These are phyloP conservation scores for Corapipo altera DNA, from an alignment of 2,113 vertebrate species.

Conservation along the genomic window DNA sequence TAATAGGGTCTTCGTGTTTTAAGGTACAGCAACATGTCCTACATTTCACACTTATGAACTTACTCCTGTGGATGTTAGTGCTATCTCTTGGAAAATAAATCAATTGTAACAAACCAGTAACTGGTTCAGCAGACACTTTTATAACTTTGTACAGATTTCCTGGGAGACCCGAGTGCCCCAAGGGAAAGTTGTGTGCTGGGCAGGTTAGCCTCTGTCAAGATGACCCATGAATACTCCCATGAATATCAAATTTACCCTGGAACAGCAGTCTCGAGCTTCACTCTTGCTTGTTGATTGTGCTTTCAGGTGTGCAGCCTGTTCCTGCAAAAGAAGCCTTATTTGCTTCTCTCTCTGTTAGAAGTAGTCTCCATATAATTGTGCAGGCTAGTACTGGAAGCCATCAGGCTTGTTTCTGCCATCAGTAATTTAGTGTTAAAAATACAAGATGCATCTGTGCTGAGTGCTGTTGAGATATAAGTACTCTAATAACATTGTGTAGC, in stretches of 20 bases:
- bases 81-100: neutral
- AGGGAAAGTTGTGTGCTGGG: rapidly evolving
- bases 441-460: neutral
- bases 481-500: neutral
- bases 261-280: neutral
- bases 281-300: neutral
- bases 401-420: neutral
- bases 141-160: neutral
- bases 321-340: neutral
- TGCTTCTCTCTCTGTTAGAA: neutral
- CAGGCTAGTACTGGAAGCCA: neutral
- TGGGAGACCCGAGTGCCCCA: neutral
- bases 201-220: neutral
- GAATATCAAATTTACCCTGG: neutral
- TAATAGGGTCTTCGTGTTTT: neutral
- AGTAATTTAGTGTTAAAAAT: neutral
- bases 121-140: neutral
- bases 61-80: neutral
- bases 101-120: neutral
- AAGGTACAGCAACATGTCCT: neutral
- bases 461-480: neutral
- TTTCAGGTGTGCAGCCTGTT: neutral
- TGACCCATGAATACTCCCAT: neutral
- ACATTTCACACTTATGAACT: rapidly evolving
- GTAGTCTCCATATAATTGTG: neutral